A percentile compares a stretch with the other conserved stretches of the same genome.
phyloP scores from a whole-genome alignment of 2,888 invertebrate genomes.

The Eutolmus rufibarbis region DNA sequence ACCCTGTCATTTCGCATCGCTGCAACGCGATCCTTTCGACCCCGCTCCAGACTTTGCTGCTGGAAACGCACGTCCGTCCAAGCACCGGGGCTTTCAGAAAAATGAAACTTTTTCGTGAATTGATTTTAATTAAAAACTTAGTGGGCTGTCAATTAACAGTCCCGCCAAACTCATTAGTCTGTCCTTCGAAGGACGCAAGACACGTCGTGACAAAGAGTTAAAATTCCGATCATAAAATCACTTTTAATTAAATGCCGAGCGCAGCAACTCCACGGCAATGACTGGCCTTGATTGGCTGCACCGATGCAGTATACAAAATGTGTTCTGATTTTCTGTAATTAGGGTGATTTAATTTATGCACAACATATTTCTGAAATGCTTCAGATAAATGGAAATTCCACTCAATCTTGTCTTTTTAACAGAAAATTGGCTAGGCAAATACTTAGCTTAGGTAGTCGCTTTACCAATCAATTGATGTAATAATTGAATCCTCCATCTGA shows the following conservation, averaged over 20 bases:
- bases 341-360: not conserved
- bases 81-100: not conserved
- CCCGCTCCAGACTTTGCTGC: not conserved
- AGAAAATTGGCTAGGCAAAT: not conserved
- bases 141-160: not conserved
- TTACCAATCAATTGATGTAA: too few relatives aligned
- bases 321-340: not conserved
- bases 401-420: not conserved
- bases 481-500: too few relatives aligned
- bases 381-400: not conserved
- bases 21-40: not conserved
- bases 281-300: not conserved
- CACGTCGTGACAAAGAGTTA: not conserved
- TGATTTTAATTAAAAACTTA: constrained; percentile 25
- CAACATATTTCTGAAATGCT: not conserved
- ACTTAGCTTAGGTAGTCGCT: not conserved
- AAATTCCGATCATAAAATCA: constrained; percentile 16
- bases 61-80: not conserved
- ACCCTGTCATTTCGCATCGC: not conserved
- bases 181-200: not conserved
- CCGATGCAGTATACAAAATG: not conserved
- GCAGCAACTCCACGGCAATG: not conserved
- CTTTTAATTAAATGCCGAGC: constrained; percentile 14
- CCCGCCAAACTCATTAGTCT: constrained; percentile 15
- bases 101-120: constrained; percentile 19